These are phyloP conservation scores for Noctua fimbriata DNA, from an alignment of 2,888 invertebrate species.

Conservation along the genomic window DNA sequence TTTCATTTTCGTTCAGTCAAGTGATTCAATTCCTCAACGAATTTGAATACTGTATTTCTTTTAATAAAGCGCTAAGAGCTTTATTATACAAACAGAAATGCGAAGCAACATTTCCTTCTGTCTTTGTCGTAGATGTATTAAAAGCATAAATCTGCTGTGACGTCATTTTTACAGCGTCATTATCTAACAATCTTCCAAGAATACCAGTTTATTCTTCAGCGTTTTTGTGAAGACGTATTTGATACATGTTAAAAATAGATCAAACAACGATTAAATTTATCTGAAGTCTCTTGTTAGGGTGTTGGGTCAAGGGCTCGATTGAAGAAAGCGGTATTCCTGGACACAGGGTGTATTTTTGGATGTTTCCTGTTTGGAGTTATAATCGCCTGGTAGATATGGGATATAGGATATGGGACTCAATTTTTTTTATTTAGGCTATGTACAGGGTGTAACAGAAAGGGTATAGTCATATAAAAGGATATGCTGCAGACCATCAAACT, in stretches of 20 bases:
- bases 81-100: conserved; percentile 34
- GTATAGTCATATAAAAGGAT: too few species aligned
- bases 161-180: neutral
- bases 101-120: conserved; percentile 24
- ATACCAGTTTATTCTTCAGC: conserved; percentile 1
- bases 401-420: too few species aligned
- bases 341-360: neutral
- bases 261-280: conserved; percentile 2
- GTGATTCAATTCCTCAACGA: neutral
- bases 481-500: too few species aligned
- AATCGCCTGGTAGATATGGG: neutral
- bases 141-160: conserved; percentile 18
- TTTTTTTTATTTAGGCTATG: too few species aligned
- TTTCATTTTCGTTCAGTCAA: neutral
- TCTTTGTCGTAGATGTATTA: conserved; percentile 28
- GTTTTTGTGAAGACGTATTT: conserved; percentile 12
- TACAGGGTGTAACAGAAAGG: too few species aligned
- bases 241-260: conserved; percentile 39
- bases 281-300: conserved; percentile 11
- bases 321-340: conserved; percentile 11
- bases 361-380: neutral
- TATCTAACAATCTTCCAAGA: conserved; percentile 1
- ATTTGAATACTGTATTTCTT: neutral
- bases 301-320: conserved; percentile 29
- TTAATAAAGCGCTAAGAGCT: conserved; percentile 17